Conservation (phyloP, 2,797 vertebrate species). For the Loriculus beryllinus region DNA sequence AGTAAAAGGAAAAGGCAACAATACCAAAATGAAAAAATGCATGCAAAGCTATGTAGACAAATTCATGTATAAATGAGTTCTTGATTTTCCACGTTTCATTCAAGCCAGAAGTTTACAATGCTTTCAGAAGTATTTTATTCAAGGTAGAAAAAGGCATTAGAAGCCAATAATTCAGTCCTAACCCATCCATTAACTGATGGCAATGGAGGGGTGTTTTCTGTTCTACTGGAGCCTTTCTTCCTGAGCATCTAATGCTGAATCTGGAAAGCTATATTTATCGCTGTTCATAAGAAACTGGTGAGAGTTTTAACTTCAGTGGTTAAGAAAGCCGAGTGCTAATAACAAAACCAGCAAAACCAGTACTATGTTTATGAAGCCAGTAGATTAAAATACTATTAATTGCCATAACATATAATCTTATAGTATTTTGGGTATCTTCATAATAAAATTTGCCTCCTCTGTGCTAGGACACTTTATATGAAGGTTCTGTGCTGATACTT, state of each 20-base stretch:
- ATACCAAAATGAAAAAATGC: neutral
- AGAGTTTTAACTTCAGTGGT: neutral
- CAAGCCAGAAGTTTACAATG: neutral
- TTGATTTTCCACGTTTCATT: neutral
- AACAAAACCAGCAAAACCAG: neutral
- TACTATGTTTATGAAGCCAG: neutral
- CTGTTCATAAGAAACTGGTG: neutral
- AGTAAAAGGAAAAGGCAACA: neutral
- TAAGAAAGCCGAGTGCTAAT: neutral
- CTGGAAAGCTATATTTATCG: neutral
- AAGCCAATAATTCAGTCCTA: neutral
- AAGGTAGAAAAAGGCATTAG: neutral
- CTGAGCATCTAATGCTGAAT: neutral
- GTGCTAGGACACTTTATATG: neutral
- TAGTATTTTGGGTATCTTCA: neutral
- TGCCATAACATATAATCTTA: neutral
- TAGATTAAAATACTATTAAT: neutral
- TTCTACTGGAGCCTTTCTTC: neutral
- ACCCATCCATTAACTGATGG: neutral
- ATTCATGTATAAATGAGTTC: neutral
- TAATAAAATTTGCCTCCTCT: neutral
- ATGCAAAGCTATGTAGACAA: neutral
- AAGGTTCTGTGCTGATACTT: neutral
- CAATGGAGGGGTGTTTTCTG: neutral
- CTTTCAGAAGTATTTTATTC: neutral